Percentiles rank a stretch among this genome's conserved stretches.
Conservation (phyloP, 2,888 invertebrate genomes). For the Atrina japonica region DNA sequence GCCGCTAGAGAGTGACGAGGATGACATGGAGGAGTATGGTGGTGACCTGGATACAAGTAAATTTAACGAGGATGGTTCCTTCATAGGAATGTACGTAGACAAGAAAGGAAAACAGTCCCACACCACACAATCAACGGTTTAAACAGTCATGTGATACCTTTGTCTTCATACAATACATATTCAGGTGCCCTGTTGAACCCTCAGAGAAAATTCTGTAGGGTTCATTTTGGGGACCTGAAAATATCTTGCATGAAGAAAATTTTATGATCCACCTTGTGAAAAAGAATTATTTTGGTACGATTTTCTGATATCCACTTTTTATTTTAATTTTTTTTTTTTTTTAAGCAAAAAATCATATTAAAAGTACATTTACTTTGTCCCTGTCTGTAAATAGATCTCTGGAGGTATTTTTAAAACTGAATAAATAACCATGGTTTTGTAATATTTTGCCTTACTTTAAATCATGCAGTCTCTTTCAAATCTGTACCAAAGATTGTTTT, state of each 20-base stretch:
- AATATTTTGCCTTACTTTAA: too few relatives aligned
- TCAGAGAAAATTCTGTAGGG: conserved; percentile 2
- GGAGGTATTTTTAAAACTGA: too few relatives aligned
- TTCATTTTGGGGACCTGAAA: neutral
- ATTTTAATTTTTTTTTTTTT: too few relatives aligned
- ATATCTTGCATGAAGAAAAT: too few relatives aligned
- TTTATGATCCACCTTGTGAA: too few relatives aligned
- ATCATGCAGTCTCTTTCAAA: too few relatives aligned
- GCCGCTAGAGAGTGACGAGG: conserved; percentile 48
- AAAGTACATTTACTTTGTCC: too few relatives aligned
- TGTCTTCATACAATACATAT: conserved; percentile 2
- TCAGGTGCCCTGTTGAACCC: too few relatives aligned
- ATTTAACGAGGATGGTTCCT: conserved; percentile 64
- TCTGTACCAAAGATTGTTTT: too few relatives aligned
- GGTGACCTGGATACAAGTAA: conserved; percentile 55
- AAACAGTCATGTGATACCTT: conserved; percentile 4
- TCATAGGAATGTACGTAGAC: conserved; percentile 58
- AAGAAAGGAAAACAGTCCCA: conserved; percentile 44
- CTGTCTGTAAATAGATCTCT: too few relatives aligned
- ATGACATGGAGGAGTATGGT: conserved; percentile 59
- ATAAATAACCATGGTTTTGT: too few relatives aligned
- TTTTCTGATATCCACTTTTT: neutral
- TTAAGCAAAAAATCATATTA: too few relatives aligned
- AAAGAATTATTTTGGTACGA: conserved; percentile 10
- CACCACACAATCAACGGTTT: conserved; percentile 15